Percentiles rank a stretch among this genome's conserved stretches.
Evolutionary conservation across 2,113 vertebrate genomes (phyloP).

Genomic region (Gallinago paraguaiae): DNA sequence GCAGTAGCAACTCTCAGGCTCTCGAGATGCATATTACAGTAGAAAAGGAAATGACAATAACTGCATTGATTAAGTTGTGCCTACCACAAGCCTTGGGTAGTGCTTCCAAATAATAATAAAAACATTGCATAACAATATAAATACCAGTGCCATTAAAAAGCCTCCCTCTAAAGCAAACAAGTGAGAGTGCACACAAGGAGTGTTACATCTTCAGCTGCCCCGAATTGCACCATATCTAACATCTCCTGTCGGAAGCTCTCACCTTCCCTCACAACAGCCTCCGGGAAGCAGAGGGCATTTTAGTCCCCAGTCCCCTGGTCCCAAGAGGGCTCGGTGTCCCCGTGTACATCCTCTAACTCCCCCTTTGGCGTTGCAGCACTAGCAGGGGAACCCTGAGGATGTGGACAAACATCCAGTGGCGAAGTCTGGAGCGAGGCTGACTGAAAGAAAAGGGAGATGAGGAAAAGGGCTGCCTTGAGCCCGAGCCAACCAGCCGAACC

Average conservation of each 20-base stretch:
- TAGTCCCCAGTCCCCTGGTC: neutral
- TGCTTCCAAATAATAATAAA: neutral
- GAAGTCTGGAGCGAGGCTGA: neutral
- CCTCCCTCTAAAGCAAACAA: constrained; percentile 32
- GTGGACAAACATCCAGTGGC: neutral
- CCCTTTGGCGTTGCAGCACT: neutral
- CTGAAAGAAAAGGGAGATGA: neutral
- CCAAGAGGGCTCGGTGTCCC: neutral
- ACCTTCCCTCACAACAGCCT: neutral
- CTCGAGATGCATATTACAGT: neutral
- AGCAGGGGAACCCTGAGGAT: neutral
- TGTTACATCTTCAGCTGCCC: neutral
- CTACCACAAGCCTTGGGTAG: neutral
- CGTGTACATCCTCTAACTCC: accelerated
- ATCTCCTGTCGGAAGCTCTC: neutral
- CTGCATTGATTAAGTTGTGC: neutral
- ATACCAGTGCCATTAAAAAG: neutral
- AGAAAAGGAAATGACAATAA: neutral
- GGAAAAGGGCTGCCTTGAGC: neutral
- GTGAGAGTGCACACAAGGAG: neutral
- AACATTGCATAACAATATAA: constrained; percentile 24
- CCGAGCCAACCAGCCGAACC: neutral
- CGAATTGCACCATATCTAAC: neutral
- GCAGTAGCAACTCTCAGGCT: neutral
- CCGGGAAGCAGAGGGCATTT: neutral